These are phyloP conservation scores for Taenaris catops DNA, from an alignment of 2,888 invertebrate species.

Conservation along the genomic window DNA sequence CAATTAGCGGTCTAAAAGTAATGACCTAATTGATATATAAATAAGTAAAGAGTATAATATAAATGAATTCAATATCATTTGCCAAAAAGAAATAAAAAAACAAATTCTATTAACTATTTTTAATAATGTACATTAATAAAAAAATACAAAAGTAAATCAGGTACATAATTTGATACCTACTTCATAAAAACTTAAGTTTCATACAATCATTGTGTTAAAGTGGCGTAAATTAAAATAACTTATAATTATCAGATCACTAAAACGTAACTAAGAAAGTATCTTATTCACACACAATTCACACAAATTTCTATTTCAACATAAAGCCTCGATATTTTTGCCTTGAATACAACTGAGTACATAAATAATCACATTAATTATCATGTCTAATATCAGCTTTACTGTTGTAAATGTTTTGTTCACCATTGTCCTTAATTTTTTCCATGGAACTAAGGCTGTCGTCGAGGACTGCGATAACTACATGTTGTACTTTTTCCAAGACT, in stretches of 20 bases:
- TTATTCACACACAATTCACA: constrained; percentile 1
- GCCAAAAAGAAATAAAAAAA: constrained; percentile 2
- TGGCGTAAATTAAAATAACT: too few relatives aligned
- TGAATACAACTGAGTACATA: too few relatives aligned
- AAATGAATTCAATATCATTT: too few relatives aligned
- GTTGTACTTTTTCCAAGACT: constrained; percentile 40
- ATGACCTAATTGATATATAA: too few relatives aligned
- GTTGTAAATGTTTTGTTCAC: constrained; percentile 1
- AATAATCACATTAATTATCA: constrained; percentile 12
- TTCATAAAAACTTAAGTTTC: constrained; percentile 3
- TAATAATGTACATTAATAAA: not conserved
- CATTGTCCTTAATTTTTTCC: constrained; percentile 14
- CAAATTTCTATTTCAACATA: too few relatives aligned
- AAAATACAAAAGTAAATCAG: constrained; percentile 12
- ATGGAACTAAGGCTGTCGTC: constrained; percentile 41
- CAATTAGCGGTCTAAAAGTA: too few relatives aligned
- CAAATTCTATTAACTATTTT: not conserved
- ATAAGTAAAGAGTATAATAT: too few relatives aligned
- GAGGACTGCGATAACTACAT: constrained; percentile 50
- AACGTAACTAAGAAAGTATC: not conserved
- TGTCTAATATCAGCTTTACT: constrained; percentile 12
- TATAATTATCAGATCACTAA: constrained; percentile 7
- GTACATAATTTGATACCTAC: constrained; percentile 11
- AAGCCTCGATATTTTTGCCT: too few relatives aligned
- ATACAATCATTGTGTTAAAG: too few relatives aligned